phyloP scores from a whole-genome alignment of 2,113 vertebrate genomes.

The Poecile atricapillus region DNA sequence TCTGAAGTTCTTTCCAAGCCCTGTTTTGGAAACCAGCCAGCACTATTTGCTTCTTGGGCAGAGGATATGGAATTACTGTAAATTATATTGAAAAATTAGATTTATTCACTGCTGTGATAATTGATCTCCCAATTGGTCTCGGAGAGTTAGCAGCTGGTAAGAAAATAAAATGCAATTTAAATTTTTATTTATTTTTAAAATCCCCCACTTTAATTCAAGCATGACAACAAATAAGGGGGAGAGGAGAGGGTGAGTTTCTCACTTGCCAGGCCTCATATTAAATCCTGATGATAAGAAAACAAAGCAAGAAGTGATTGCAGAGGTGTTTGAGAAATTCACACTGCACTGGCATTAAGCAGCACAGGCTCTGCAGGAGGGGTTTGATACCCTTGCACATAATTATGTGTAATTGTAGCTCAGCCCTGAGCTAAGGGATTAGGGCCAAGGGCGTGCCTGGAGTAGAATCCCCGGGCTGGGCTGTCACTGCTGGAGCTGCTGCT shows the following conservation, averaged over 20 bases:
- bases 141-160: slow-evolving; percentile 76
- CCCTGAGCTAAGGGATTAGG: not conserved
- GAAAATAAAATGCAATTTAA: slow-evolving; percentile 81
- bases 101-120: slow-evolving; percentile 82
- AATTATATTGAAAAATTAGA: slow-evolving; percentile 83
- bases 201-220: slow-evolving; percentile 54
- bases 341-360: not conserved
- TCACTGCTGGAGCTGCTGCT: not conserved
- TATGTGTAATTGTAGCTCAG: not conserved
- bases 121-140: slow-evolving; percentile 80
- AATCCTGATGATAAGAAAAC: not conserved
- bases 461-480: not conserved
- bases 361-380: not conserved
- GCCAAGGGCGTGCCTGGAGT: not conserved
- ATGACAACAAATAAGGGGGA: slow-evolving; percentile 53
- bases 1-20: not conserved
- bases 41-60: slow-evolving; percentile 70
- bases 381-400: not conserved
- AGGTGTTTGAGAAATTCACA: not conserved
- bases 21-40: slow-evolving; percentile 63
- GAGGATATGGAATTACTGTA: slow-evolving; percentile 79
- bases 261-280: slow-evolving; percentile 39
- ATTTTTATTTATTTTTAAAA: slow-evolving; percentile 36
- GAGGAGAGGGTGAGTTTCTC: slow-evolving; percentile 49
- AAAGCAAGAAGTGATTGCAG: not conserved